Conservation (phyloP, 2,113 vertebrate genomes). For the Campylorhamphus procurvoides region DNA sequence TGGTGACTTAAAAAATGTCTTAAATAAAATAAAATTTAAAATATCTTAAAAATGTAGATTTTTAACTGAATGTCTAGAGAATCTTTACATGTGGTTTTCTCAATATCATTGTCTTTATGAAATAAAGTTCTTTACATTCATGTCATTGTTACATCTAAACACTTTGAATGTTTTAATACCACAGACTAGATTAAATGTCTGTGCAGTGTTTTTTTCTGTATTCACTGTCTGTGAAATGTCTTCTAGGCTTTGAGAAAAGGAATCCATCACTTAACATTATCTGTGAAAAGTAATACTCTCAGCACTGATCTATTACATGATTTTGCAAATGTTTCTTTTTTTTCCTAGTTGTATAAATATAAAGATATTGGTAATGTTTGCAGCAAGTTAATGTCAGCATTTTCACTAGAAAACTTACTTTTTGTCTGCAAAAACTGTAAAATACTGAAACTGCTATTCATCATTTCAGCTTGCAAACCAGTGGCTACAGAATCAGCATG, state of each 20-base stretch:
- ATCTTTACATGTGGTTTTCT: background rate
- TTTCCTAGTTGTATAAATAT: background rate
- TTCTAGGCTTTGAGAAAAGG: constrained; percentile 15
- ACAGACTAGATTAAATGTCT: background rate
- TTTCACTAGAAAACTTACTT: constrained; percentile 30
- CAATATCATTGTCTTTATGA: background rate
- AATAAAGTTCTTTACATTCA: background rate
- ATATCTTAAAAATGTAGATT: background rate
- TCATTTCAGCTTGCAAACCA: background rate
- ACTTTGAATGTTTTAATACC: background rate
- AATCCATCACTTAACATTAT: background rate
- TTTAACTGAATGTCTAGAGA: background rate
- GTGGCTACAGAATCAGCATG: background rate
- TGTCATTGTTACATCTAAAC: background rate
- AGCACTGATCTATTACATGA: background rate
- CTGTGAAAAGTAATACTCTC: background rate
- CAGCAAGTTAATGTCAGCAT: constrained; percentile 6
- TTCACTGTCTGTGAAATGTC: constrained; percentile 3
- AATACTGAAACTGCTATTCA: background rate
- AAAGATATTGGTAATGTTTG: background rate
- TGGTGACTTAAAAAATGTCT: background rate
- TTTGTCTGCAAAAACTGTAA: background rate
- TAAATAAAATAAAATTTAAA: no score
- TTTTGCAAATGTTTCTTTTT: background rate
- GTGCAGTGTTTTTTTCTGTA: background rate